Conservation (phyloP, 2,797 vertebrate species). For the Ibycter americanus region DNA sequence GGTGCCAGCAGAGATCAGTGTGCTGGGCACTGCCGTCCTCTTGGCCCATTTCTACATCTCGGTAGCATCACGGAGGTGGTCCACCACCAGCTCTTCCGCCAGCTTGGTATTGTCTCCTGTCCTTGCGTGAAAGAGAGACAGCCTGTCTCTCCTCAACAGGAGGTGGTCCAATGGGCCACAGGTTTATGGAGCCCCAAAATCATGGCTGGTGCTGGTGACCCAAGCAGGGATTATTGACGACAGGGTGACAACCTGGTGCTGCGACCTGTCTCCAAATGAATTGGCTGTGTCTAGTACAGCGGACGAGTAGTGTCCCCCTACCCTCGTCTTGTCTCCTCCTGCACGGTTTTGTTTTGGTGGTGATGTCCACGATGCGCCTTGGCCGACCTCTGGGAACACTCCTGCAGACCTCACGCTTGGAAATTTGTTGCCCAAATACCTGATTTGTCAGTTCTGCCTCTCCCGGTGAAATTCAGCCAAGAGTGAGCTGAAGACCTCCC, state of each 20-base stretch:
- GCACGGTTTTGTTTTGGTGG: neutral
- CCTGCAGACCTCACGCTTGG: accelerated
- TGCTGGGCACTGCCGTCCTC: accelerated
- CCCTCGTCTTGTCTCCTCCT: neutral
- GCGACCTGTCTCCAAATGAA: neutral
- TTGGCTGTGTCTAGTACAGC: neutral
- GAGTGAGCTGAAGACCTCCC: neutral
- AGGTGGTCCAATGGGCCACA: neutral
- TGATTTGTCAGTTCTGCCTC: neutral
- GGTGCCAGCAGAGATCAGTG: neutral
- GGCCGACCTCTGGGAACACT: neutral
- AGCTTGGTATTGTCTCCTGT: accelerated
- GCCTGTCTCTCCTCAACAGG: neutral
- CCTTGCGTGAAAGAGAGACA: neutral
- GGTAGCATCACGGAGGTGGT: accelerated
- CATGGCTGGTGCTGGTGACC: neutral
- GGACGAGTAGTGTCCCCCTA: neutral
- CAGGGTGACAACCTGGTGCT: neutral
- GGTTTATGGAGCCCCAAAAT: neutral
- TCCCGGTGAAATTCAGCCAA: neutral
- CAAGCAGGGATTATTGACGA: neutral
- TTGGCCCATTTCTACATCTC: neutral
- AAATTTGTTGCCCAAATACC: neutral
- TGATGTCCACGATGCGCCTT: neutral
- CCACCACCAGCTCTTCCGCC: neutral